Evolutionary conservation across 2,113 vertebrate genomes (phyloP).

Genomic region (Cyphomyrus plagiostoma): DNA sequence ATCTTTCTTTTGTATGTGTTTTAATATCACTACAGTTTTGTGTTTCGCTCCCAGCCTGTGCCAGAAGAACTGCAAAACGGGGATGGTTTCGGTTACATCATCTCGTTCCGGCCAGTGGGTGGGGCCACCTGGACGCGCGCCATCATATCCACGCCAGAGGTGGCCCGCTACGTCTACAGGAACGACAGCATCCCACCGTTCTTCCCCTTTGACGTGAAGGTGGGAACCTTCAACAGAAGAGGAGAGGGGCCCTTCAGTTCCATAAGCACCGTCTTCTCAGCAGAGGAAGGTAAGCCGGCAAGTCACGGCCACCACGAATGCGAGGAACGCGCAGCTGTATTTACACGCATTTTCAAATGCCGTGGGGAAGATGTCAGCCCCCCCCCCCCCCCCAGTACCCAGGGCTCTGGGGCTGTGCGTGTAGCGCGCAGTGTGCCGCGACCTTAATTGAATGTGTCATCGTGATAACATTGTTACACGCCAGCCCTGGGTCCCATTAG

Average conservation of each 20-base stretch:
- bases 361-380: neutral
- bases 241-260: constrained; percentile 89
- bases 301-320: too few relatives aligned
- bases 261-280: constrained; percentile 76
- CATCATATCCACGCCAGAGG: constrained; percentile 72
- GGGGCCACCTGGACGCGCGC: constrained; percentile 83
- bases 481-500: neutral
- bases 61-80: constrained; percentile 90
- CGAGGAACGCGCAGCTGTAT: neutral
- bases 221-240: constrained; percentile 85
- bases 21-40: constrained; percentile 77
- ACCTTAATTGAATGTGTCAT: constrained; percentile 65
- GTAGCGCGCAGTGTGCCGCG: constrained; percentile 39
- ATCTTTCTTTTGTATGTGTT: constrained; percentile 62
- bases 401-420: neutral
- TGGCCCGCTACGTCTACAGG: constrained; percentile 71
- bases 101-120: constrained; percentile 78
- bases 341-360: neutral
- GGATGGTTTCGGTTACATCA: constrained; percentile 87
- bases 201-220: constrained; percentile 82
- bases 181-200: constrained; percentile 88
- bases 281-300: constrained; percentile 76
- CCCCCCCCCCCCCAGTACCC: neutral
- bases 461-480: neutral
- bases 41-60: constrained; percentile 78